Conservation (phyloP, 1,140 invertebrate species). For the Chlorops oryzae region DNA sequence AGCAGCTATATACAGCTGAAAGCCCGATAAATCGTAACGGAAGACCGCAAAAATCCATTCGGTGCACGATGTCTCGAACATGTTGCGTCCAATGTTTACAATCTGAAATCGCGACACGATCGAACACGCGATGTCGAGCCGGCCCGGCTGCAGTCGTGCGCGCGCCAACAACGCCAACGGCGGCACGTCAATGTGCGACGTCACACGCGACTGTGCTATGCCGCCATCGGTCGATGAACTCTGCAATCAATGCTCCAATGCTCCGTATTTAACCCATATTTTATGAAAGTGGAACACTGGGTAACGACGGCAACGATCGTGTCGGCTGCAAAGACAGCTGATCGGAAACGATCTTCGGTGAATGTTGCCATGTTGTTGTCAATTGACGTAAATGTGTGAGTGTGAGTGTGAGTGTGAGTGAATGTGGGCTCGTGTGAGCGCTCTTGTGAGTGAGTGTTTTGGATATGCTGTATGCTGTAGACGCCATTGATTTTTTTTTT, state of each 20-base stretch:
- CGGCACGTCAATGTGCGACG: neutral
- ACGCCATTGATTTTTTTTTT: neutral
- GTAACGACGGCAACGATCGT: too few species aligned
- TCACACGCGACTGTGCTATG: neutral
- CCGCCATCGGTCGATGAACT: constrained; percentile 15
- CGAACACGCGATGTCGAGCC: neutral
- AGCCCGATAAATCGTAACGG: too few species aligned
- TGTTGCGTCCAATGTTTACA: too few species aligned
- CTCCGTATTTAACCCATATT: constrained; percentile 23
- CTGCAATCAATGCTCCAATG: constrained; percentile 13
- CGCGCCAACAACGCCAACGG: neutral
- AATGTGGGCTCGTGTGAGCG: neutral
- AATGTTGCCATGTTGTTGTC: too few species aligned
- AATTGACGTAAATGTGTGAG: constrained; percentile 1
- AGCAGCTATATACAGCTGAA: too few species aligned
- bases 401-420: neutral
- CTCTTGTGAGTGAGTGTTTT: constrained; percentile 2
- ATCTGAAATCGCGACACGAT: too few species aligned
- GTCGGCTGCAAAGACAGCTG: too few species aligned
- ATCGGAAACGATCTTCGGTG: constrained; percentile 13
- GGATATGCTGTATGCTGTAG: neutral
- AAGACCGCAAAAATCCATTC: too few species aligned
- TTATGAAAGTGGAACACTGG: constrained; percentile 24
- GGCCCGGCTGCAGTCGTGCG: constrained; percentile 4
- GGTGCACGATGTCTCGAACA: too few species aligned